Evolutionary conservation across 2,113 vertebrate species (phyloP).

Genomic region (Sinocyclocheilus maitianheensis): DNA sequence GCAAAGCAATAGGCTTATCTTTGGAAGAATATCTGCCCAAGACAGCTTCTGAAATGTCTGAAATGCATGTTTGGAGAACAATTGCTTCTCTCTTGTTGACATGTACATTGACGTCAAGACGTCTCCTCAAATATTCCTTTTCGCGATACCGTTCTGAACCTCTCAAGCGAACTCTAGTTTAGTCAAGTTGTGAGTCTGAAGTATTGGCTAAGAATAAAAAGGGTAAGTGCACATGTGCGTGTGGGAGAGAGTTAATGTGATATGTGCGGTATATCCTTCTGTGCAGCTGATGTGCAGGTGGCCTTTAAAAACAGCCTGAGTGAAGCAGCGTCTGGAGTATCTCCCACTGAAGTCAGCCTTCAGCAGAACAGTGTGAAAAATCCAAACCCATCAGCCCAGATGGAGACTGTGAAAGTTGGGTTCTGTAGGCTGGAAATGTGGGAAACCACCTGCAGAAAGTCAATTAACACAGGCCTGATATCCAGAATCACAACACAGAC

Average conservation of each 20-base stretch:
- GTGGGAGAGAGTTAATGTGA: conserved; percentile 27
- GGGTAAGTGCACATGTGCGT: neutral
- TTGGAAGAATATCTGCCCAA: neutral
- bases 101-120: neutral
- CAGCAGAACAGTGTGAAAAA: conserved; percentile 59
- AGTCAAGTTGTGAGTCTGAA: neutral
- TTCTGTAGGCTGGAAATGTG: conserved; percentile 61
- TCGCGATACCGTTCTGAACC: neutral
- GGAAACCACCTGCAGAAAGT: conserved; percentile 75
- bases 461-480: conserved; percentile 79
- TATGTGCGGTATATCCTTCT: conserved; percentile 1
- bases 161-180: neutral
- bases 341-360: conserved; percentile 62
- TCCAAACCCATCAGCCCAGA: conserved; percentile 57
- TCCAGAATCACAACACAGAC: conserved; percentile 66
- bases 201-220: conserved; percentile 9
- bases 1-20: conserved; percentile 18
- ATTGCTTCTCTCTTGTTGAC: neutral
- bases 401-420: conserved; percentile 61
- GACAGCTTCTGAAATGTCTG: neutral
- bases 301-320: conserved; percentile 55
- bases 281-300: conserved; percentile 45
- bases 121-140: neutral
- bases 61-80: neutral
- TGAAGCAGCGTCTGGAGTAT: conserved; percentile 29